Percentiles rank a stretch among this genome's conserved stretches.
These are phyloP conservation scores for Graptemys geographica DNA, from an alignment of 2,797 vertebrate species.

Conservation along the genomic window DNA sequence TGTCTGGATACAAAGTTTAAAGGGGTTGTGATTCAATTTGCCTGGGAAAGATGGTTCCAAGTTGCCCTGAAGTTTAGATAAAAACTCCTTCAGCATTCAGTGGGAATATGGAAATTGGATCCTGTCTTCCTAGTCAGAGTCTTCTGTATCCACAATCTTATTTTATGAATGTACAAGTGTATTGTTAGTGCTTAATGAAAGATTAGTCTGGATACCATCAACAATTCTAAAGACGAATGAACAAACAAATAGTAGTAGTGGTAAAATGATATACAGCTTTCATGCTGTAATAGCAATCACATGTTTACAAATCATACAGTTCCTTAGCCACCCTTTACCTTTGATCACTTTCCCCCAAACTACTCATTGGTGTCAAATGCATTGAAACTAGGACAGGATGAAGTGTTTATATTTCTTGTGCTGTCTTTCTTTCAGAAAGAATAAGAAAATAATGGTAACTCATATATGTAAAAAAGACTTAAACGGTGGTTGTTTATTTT, in stretches of 20 bases:
- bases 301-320: neutral
- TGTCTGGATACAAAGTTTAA: neutral
- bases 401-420: neutral
- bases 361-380: neutral
- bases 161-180: neutral
- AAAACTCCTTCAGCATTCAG: constrained; percentile 14
- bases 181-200: neutral
- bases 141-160: constrained; percentile 8
- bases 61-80: neutral
- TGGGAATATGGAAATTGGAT: neutral
- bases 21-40: constrained; percentile 58
- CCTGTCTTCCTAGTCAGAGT: constrained; percentile 55
- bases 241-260: neutral
- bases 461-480: neutral
- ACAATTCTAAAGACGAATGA: neutral
- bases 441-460: neutral
- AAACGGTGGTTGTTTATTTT: neutral
- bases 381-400: constrained; percentile 4
- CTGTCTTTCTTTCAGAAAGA: neutral
- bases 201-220: neutral
- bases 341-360: neutral
- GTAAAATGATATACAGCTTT: constrained; percentile 33
- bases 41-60: neutral
- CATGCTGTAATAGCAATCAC: neutral
- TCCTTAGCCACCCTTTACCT: neutral